Evolutionary conservation across 2,797 vertebrate genomes (phyloP).

Genomic region (Myotis findleyi): DNA sequence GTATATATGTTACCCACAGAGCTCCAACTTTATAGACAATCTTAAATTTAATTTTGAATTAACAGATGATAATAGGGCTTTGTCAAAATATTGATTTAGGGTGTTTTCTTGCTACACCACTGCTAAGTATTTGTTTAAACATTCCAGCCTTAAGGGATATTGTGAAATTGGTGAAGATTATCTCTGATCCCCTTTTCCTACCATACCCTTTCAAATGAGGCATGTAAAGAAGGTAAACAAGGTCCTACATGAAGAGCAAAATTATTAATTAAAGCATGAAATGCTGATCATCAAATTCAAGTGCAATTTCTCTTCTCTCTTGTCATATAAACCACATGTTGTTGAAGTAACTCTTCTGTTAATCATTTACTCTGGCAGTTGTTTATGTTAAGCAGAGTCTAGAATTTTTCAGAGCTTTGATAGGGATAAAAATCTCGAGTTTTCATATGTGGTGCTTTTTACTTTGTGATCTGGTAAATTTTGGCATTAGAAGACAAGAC

Average conservation of each 20-base stretch:
- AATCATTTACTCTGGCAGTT: slow-evolving; percentile 65
- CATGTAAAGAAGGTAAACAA: slow-evolving; percentile 16
- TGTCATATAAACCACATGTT: slow-evolving; percentile 31
- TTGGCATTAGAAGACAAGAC: slow-evolving; percentile 2
- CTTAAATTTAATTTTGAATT: slow-evolving; percentile 67
- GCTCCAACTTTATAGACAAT: slow-evolving; percentile 55
- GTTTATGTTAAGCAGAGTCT: slow-evolving; percentile 54
- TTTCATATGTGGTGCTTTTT: slow-evolving; percentile 27
- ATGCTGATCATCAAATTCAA: slow-evolving; percentile 57
- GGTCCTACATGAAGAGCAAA: background rate
- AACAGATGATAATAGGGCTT: slow-evolving; percentile 62
- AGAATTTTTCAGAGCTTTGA: slow-evolving; percentile 47
- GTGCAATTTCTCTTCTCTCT: slow-evolving; percentile 45
- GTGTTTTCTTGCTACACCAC: slow-evolving; percentile 61
- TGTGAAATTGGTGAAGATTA: slow-evolving; percentile 65
- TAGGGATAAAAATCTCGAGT: background rate
- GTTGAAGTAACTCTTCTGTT: slow-evolving; percentile 56
- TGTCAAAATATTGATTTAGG: slow-evolving; percentile 69
- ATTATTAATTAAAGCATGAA: slow-evolving; percentile 36
- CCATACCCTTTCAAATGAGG: background rate
- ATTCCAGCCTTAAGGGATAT: slow-evolving; percentile 10
- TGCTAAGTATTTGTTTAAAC: slow-evolving; percentile 67
- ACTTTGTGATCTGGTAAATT: slow-evolving; percentile 48
- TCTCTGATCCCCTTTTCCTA: background rate
- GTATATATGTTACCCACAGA: slow-evolving; percentile 25